Conservation (phyloP, 2,888 invertebrate genomes). For the Xanthorhoe designata region DNA sequence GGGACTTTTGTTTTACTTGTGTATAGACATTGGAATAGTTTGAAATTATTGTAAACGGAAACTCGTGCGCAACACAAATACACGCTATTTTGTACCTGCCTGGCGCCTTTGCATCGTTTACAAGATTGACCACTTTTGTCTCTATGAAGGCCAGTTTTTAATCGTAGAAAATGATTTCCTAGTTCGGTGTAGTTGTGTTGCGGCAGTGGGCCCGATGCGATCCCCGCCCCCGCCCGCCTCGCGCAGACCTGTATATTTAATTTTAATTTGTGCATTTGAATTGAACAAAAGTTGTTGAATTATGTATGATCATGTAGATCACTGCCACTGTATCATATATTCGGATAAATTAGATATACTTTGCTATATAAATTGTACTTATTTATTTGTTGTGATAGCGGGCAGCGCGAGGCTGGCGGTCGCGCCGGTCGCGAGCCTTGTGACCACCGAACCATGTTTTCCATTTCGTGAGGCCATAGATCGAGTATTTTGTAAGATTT, state of each 20-base stretch:
- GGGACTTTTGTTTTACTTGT: conserved; percentile 77
- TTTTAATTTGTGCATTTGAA: conserved; percentile 70
- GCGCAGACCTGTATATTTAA: conserved; percentile 54
- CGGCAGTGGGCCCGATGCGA: conserved; percentile 24
- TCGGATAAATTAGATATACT: conserved; percentile 59
- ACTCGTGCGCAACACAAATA: conserved; percentile 54
- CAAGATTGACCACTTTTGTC: conserved; percentile 42
- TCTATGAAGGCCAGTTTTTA: conserved; percentile 49
- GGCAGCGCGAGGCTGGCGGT: conserved; percentile 46
- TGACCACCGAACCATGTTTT: conserved; percentile 56
- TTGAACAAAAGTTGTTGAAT: conserved; percentile 67
- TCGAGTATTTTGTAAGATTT: conserved; percentile 53
- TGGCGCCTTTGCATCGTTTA: conserved; percentile 42
- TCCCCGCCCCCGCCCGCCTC: conserved; percentile 38
- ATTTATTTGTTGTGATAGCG: conserved; percentile 68
- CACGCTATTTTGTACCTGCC: conserved; percentile 45
- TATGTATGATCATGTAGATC: conserved; percentile 68
- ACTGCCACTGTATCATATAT: conserved; percentile 73
- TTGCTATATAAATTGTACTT: conserved; percentile 69
- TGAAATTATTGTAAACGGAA: conserved; percentile 65
- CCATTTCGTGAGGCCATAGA: conserved; percentile 55
- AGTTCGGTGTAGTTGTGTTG: conserved; percentile 38
- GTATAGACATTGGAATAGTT: conserved; percentile 74
- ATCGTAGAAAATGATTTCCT: conserved; percentile 35
- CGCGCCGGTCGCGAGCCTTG: conserved; percentile 50